Evolutionary conservation across 37 sponge, comb jelly and placozoan species (phyloP).

Genomic region (Chondrilla cf. caribensis): DNA sequence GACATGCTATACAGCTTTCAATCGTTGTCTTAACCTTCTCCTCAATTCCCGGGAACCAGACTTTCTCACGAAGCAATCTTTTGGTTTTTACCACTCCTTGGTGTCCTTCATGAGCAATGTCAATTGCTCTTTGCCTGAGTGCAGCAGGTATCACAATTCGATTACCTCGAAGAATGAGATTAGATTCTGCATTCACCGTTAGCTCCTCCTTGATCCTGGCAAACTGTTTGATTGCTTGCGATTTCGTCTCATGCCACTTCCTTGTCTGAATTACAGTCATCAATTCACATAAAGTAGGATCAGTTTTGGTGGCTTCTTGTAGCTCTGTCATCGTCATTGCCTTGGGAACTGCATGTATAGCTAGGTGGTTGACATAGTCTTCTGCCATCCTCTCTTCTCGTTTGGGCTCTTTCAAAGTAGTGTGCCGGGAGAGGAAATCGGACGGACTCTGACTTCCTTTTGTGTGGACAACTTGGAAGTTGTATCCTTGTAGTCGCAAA

Average conservation of each 20-base stretch:
- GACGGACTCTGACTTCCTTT: conserved; percentile 43
- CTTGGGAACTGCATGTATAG: conserved; percentile 26
- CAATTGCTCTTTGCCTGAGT: conserved; percentile 23
- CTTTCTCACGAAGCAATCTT: conserved; percentile 35
- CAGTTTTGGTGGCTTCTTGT: conserved; percentile 5
- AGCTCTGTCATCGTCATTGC: conserved; percentile 36
- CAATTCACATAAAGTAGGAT: conserved; percentile 26
- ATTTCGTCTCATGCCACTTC: not conserved
- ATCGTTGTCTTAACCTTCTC: no score
- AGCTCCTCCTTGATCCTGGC: not conserved
- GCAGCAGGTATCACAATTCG: conserved; percentile 30
- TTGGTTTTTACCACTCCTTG: conserved; percentile 41
- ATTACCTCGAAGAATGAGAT: conserved; percentile 24
- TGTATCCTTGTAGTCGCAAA: conserved; percentile 37
- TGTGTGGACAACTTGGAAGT: conserved; percentile 41
- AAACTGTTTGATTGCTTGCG: not conserved
- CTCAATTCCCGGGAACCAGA: no score
- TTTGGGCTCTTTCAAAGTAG: not conserved
- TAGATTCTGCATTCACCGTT: conserved; percentile 14
- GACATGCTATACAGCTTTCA: not conserved
- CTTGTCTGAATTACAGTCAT: not conserved
- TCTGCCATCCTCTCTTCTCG: conserved; percentile 6
- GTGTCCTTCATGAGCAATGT: conserved; percentile 38
- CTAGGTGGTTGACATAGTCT: conserved; percentile 20
- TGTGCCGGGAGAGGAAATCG: conserved; percentile 47